Evolutionary conservation across 2,888 invertebrate species (phyloP), one percentile per base, ranked within the genome.

Genomic region (Furcula furcula): DNA sequence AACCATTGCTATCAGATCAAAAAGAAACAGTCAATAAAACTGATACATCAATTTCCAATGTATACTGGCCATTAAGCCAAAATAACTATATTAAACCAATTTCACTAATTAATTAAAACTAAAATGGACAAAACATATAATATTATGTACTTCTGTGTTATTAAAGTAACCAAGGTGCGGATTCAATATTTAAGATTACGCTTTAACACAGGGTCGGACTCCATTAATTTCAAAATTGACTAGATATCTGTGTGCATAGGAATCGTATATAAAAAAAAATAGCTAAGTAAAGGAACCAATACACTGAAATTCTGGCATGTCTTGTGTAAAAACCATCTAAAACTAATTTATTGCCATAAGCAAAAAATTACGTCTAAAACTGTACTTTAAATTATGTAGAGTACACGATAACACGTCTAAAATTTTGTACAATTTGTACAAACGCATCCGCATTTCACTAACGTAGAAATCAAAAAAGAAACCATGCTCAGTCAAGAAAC

Each of bases 191-290:
- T 58, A 67, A 63, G 62, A 66, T 66, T 64, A 72, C 70, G 62
- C 58, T 61, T 58, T 44, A 74, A 77, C 81, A 76, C 77, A 75
- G 73, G 76, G 64, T 68, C 65, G 75, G 83, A 66, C 74, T 76
- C 75, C 76, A 66, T 78, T 86, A 86, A 86, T 87, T 88, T 88
- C 87, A 86, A 82, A 83, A 85, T 88, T 88, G 87, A 88, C 87
- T 88, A 88, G 87, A 88, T 85, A 82, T 73, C 87, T 87, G 86
- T 78, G 84, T 86, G 87, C 82, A 82, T 86, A 88, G 87, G 87
- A 88, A 86, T 82, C 83, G 76, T 83, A 77, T 71, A 76, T 79
- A 76, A 79, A 68, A n/a, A n/a, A 22, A 56, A 83, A 79, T 76
- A 81, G 83, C 81, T 86, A 83, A 84, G 78, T 81, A 79, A 82